Percentiles rank a stretch among this genome's conserved stretches.
phyloP scores from a whole-genome alignment of 2,113 vertebrate genomes.

The Pteronura brasiliensis region DNA sequence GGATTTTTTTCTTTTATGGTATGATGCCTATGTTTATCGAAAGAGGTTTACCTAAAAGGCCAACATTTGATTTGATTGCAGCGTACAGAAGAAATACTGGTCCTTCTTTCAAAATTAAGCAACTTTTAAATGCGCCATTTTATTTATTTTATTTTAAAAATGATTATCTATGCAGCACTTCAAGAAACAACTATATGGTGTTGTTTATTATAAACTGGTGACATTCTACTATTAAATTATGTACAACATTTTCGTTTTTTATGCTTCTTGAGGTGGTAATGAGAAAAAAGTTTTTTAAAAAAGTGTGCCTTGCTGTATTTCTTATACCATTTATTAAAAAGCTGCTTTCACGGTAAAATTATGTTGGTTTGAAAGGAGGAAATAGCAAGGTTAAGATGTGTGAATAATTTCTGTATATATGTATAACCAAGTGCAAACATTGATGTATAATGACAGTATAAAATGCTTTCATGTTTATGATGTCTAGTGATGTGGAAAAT shows the following conservation, averaged over 20 bases:
- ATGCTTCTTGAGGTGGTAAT: conserved; percentile 87
- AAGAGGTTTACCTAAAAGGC: conserved; percentile 77
- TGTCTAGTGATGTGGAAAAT: conserved; percentile 94
- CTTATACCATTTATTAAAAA: conserved; percentile 92
- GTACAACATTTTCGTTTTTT: conserved; percentile 84
- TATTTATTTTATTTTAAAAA: conserved; percentile 81
- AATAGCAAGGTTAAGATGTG: conserved; percentile 90
- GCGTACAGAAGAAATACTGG: conserved; percentile 75
- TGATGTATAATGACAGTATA: conserved; percentile 92
- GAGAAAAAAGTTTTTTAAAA: conserved; percentile 85
- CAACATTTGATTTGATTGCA: conserved; percentile 77
- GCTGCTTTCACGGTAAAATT: conserved; percentile 89
- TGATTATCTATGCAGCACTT: conserved; percentile 94
- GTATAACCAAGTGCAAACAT: conserved; percentile 89
- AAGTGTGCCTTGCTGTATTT: conserved; percentile 98
- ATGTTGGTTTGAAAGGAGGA: conserved; percentile 83
- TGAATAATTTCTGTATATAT: conserved; percentile 94
- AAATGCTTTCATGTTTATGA: conserved; percentile 93
- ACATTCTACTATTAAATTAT: conserved; percentile 84
- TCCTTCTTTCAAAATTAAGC: conserved; percentile 75
- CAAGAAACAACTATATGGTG: conserved; percentile 86
- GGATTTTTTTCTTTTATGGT: conserved; percentile 54
- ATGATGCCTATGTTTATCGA: conserved; percentile 75
- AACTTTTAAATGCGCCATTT: conserved; percentile 75
- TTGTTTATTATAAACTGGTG: conserved; percentile 86